phyloP scores from a whole-genome alignment of 2,113 vertebrate genomes.

The Fregata magnificens region DNA sequence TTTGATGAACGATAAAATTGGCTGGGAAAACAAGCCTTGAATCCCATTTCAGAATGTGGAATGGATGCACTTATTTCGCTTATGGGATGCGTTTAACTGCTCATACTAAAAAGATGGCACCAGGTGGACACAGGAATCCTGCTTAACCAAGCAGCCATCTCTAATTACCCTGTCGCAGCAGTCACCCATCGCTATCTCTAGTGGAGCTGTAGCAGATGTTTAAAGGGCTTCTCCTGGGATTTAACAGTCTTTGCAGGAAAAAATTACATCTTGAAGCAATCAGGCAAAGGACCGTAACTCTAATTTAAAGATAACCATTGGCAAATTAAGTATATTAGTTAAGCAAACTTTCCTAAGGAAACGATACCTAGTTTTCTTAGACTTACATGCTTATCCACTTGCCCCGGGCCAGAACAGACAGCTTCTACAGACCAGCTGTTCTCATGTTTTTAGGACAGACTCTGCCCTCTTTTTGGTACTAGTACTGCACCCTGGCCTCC shows the following conservation, averaged over 20 bases:
- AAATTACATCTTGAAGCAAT: conserved; percentile 59
- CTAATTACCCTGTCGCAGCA: neutral
- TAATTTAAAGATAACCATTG: conserved; percentile 49
- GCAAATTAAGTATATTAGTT: conserved; percentile 25
- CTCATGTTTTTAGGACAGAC: neutral
- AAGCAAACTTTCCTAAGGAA: conserved; percentile 36
- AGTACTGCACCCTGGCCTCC: neutral
- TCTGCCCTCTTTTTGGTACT: neutral
- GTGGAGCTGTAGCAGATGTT: conserved; percentile 38
- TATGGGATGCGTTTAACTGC: neutral
- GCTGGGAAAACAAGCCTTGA: neutral
- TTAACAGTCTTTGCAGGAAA: neutral
- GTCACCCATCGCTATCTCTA: neutral
- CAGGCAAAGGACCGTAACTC: conserved; percentile 26
- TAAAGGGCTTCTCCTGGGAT: conserved; percentile 24
- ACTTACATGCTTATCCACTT: neutral
- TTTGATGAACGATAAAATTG: neutral
- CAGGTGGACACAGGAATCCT: neutral
- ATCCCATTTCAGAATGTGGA: neutral
- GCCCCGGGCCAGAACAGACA: neutral
- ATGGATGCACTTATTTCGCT: neutral
- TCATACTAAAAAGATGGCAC: neutral
- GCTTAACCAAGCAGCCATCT: neutral
- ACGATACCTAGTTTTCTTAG: neutral
- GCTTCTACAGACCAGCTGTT: neutral